phyloP scores from a whole-genome alignment of 1,140 invertebrate genomes.

The Oscheius sp. region DNA sequence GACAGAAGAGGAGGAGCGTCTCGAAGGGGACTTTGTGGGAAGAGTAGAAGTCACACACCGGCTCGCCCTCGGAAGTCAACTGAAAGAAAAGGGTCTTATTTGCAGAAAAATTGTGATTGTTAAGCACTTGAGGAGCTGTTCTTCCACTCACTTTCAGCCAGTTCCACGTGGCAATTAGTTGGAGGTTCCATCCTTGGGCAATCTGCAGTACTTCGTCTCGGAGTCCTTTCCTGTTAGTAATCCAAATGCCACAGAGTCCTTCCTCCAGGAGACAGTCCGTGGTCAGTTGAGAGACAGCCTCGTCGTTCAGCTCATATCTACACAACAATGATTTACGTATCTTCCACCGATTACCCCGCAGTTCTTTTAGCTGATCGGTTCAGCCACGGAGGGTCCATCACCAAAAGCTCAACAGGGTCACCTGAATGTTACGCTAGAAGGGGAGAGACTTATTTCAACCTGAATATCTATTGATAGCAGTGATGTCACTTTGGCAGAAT shows the following conservation, averaged over 20 bases:
- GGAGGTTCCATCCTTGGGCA: slow-evolving; percentile 72
- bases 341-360: slow-evolving; percentile 66
- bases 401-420: slow-evolving; percentile 73
- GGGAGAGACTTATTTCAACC: background rate
- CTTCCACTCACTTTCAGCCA: slow-evolving; percentile 76
- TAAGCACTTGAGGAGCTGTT: background rate
- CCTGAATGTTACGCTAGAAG: slow-evolving; percentile 19
- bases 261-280: slow-evolving; percentile 21
- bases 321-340: slow-evolving; percentile 1
- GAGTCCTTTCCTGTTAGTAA: slow-evolving; percentile 39
- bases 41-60: slow-evolving; percentile 70
- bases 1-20: slow-evolving; percentile 71
- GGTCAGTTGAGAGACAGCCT: slow-evolving; percentile 20
- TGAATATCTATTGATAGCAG: slow-evolving; percentile 1
- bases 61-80: slow-evolving; percentile 71
- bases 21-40: slow-evolving; percentile 83
- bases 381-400: slow-evolving; percentile 88
- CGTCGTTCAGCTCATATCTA: slow-evolving; percentile 41
- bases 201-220: slow-evolving; percentile 73
- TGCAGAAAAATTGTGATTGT: background rate
- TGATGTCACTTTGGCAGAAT: slow-evolving; percentile 35
- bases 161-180: slow-evolving; percentile 73
- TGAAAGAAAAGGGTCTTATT: slow-evolving; percentile 59
- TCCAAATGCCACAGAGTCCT: slow-evolving; percentile 45
- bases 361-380: slow-evolving; percentile 73